Evolutionary conservation across 2,113 vertebrate species (phyloP).

Genomic region (Condylura cristata): DNA sequence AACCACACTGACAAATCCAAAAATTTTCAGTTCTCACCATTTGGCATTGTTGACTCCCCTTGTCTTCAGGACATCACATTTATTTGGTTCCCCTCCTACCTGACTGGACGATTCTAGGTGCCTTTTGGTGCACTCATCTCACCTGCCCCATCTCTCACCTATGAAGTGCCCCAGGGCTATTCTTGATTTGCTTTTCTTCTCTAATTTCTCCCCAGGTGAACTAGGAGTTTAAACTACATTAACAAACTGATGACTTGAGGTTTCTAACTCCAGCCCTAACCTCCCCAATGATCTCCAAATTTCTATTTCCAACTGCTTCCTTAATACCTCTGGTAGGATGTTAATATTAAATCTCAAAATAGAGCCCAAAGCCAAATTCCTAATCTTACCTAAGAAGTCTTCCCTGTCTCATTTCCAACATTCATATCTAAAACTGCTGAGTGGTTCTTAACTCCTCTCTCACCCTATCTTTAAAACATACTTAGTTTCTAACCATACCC

Average conservation of each 20-base stretch:
- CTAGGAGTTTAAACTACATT: neutral
- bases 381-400: neutral
- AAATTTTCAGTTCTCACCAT: neutral
- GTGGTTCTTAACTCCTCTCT: neutral
- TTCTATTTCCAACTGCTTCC: neutral
- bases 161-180: neutral
- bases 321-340: neutral
- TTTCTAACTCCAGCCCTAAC: constrained; percentile 3
- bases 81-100: neutral
- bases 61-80: neutral
- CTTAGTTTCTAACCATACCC: neutral
- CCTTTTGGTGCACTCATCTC: neutral
- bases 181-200: neutral
- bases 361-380: neutral
- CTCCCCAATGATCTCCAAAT: neutral
- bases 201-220: neutral
- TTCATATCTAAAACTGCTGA: constrained; percentile 11
- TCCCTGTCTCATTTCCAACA: neutral
- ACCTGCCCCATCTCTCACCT: neutral
- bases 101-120: neutral
- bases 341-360: neutral
- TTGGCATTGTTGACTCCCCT: neutral
- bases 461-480: constrained; percentile 33
- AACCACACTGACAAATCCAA: neutral
- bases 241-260: constrained; percentile 16